Percentiles rank a stretch among this genome's conserved stretches.
These are phyloP conservation scores for Alca torda DNA, from an alignment of 2,797 vertebrate species.

Conservation along the genomic window DNA sequence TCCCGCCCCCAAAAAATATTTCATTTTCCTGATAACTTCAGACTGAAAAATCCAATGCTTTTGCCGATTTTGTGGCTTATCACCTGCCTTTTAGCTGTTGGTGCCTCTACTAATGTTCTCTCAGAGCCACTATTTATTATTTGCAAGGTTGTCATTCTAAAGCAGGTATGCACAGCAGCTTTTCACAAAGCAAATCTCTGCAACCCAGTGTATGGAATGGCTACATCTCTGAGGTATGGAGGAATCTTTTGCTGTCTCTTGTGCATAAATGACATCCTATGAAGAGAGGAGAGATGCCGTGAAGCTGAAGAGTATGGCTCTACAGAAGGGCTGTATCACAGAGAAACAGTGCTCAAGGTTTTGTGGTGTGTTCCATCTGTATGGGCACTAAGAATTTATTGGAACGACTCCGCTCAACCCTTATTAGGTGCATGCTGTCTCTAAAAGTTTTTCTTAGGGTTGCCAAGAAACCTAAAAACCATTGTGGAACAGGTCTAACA, in stretches of 20 bases:
- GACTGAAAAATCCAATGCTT: background rate
- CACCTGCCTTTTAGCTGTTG: background rate
- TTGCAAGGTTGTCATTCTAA: background rate
- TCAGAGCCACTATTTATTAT: background rate
- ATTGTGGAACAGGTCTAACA: background rate
- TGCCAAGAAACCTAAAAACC: background rate
- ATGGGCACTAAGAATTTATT: background rate
- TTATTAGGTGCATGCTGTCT: background rate
- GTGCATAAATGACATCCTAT: background rate
- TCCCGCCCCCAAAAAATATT: background rate
- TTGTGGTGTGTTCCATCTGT: background rate
- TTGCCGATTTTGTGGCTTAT: background rate
- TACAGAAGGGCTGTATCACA: background rate
- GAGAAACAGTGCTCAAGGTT: background rate
- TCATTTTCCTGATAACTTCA: background rate
- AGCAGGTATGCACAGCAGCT: background rate
- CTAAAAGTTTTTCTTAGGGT: background rate
- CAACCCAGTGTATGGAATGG: background rate
- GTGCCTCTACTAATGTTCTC: background rate
- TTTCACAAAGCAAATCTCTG: background rate
- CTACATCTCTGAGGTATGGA: background rate
- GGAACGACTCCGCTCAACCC: background rate
- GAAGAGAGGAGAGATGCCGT: background rate
- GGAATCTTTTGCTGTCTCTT: background rate
- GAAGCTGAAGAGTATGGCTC: background rate